These are phyloP conservation scores for Drosophila subpulchrella DNA, from an alignment of 1,140 invertebrate genomes.

Conservation along the genomic window DNA sequence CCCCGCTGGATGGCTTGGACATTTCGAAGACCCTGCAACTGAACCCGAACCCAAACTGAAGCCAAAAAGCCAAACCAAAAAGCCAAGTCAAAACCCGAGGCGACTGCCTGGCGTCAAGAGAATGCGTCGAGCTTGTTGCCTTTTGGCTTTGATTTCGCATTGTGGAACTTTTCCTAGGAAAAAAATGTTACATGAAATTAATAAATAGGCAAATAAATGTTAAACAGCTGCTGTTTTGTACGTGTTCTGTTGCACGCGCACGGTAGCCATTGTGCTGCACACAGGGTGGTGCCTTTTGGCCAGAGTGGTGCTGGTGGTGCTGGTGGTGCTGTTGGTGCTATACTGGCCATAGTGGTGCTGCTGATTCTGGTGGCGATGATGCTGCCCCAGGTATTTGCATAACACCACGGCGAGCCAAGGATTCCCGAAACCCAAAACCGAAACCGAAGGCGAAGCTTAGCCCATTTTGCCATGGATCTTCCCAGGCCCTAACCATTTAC, in stretches of 20 bases:
- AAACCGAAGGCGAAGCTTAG: no score
- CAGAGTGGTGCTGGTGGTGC: slow-evolving; percentile 6
- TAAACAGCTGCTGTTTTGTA: slow-evolving; percentile 82
- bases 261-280: slow-evolving; percentile 80
- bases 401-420: slow-evolving; percentile 64
- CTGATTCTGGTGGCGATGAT: slow-evolving; percentile 52
- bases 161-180: slow-evolving; percentile 80
- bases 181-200: slow-evolving; percentile 83
- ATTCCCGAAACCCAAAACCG: slow-evolving; percentile 12
- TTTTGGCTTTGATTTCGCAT: slow-evolving; percentile 81
- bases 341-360: background rate
- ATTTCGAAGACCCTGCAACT: slow-evolving; percentile 54
- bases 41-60: slow-evolving; percentile 24
- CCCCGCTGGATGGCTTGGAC: slow-evolving; percentile 73
- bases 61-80: background rate
- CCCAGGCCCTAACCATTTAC: slow-evolving; percentile 55
- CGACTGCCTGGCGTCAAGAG: slow-evolving; percentile 83
- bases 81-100: slow-evolving; percentile 18
- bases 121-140: slow-evolving; percentile 80
- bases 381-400: slow-evolving; percentile 72
- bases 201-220: slow-evolving; percentile 84
- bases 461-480: slow-evolving; percentile 37
- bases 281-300: slow-evolving; percentile 64
- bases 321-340: background rate
- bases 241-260: slow-evolving; percentile 78